Evolutionary conservation across 2,888 invertebrate species (phyloP).

Genomic region (Bhutanitis thaidina): DNA sequence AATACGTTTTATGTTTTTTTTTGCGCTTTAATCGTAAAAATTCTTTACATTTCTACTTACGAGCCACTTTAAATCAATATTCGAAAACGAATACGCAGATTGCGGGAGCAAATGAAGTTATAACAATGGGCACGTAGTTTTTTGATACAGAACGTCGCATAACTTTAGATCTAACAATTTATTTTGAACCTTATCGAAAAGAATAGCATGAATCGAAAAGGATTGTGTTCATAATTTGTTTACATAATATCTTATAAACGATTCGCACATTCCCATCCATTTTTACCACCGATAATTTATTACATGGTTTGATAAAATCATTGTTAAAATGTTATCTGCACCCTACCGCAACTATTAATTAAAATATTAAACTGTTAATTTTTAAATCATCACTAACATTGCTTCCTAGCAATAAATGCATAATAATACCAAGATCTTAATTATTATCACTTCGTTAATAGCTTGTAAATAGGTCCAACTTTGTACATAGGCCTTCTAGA

Average conservation of each 20-base stretch:
- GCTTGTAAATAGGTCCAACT: no score
- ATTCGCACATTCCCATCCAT: not conserved
- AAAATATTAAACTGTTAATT: no score
- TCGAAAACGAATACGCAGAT: constrained; percentile 54
- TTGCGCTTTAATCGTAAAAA: constrained; percentile 66
- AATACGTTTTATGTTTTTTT: constrained; percentile 33
- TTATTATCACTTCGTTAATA: no score
- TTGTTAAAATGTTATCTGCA: no score
- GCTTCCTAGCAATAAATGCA: no score
- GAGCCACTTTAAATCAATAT: constrained; percentile 72
- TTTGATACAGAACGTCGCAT: not conserved
- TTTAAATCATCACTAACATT: no score
- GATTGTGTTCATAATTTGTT: not conserved
- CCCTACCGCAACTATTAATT: no score
- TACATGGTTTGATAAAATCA: no score
- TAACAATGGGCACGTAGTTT: constrained; percentile 55
- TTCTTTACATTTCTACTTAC: constrained; percentile 67
- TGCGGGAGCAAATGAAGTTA: constrained; percentile 69
- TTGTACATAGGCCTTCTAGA: no score
- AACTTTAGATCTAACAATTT: not conserved
- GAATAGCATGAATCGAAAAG: not conserved
- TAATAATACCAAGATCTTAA: no score
- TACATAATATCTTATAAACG: not conserved
- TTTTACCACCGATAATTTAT: not conserved
- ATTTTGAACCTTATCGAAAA: not conserved